Evolutionary conservation across 2,797 vertebrate genomes (phyloP).

Genomic region (Tokudaia tokunoshimensis): DNA sequence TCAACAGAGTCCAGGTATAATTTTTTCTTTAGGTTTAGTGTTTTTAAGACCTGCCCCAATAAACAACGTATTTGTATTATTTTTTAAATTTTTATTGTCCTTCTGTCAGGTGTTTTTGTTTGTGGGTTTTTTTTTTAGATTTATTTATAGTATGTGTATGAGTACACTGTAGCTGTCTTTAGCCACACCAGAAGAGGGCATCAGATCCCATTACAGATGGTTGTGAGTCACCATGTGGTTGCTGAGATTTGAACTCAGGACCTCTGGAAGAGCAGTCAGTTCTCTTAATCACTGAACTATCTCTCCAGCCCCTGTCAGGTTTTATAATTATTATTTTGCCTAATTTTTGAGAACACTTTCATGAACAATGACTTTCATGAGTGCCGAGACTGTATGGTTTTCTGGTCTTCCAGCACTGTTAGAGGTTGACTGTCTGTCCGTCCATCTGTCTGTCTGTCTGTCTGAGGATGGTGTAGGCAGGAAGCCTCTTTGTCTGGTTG

Average conservation of each 20-base stretch:
- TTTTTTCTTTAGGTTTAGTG: not conserved
- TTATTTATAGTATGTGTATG: not conserved
- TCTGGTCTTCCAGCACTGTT: not conserved
- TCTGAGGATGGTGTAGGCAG: not conserved
- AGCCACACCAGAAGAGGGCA: not conserved
- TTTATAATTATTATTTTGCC: not conserved
- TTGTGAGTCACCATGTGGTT: not conserved
- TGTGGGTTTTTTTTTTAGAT: not conserved
- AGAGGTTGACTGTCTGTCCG: not conserved
- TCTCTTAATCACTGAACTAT: not conserved
- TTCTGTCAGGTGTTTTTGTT: not conserved
- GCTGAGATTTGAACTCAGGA: not conserved
- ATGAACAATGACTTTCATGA: not conserved
- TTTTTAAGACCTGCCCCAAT: not conserved
- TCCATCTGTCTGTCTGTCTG: not conserved
- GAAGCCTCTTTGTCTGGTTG: not conserved
- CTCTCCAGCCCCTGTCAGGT: not conserved
- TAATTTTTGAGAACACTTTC: not conserved
- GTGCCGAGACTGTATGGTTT: not conserved
- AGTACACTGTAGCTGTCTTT: not conserved
- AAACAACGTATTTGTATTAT: not conserved
- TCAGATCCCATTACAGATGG: not conserved
- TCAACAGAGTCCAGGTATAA: not conserved
- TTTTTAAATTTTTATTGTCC: not conserved
- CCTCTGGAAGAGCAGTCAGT: not conserved